Percentiles rank a stretch among this genome's conserved stretches.
phyloP scores from a whole-genome alignment of 2,888 invertebrate species.

The Andrena bucephala region DNA sequence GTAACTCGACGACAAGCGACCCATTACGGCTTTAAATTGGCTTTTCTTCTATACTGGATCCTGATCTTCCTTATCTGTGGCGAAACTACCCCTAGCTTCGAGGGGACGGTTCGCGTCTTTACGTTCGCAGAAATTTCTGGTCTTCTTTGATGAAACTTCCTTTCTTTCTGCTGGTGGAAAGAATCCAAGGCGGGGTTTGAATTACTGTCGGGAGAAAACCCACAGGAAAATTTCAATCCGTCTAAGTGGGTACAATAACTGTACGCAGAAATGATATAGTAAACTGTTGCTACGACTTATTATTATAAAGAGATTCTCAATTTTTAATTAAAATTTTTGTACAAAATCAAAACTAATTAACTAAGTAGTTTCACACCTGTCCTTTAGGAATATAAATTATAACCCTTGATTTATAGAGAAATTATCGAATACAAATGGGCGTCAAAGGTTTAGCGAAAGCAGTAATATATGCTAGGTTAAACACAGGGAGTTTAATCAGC shows the following conservation, averaged over 20 bases:
- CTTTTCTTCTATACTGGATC: conserved; percentile 39
- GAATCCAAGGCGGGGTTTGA: conserved; percentile 12
- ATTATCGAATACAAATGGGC: too few species aligned
- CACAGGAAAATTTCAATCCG: neutral
- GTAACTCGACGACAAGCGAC: conserved; percentile 44
- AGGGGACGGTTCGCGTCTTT: conserved; percentile 21
- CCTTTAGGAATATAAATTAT: too few species aligned
- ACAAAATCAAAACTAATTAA: neutral
- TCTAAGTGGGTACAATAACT: neutral
- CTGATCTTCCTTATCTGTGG: conserved; percentile 39
- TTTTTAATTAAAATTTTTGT: neutral
- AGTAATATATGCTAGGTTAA: too few species aligned
- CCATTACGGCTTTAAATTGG: conserved; percentile 68
- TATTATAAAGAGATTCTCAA: too few species aligned
- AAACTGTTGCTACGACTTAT: too few species aligned
- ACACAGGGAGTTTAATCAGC: too few species aligned
- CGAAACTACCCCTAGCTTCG: conserved; percentile 23
- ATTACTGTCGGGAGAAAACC: conserved; percentile 3
- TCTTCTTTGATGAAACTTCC: conserved; percentile 20
- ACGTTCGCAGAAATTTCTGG: conserved; percentile 37
- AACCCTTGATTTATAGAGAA: too few species aligned
- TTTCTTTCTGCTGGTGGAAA: conserved; percentile 1
- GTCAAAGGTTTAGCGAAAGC: too few species aligned
- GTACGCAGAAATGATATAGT: neutral
- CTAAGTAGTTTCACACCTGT: too few species aligned